These are phyloP conservation scores for Chymomyza fuscimana DNA, from an alignment of 2,888 invertebrate species.

Conservation along the genomic window DNA sequence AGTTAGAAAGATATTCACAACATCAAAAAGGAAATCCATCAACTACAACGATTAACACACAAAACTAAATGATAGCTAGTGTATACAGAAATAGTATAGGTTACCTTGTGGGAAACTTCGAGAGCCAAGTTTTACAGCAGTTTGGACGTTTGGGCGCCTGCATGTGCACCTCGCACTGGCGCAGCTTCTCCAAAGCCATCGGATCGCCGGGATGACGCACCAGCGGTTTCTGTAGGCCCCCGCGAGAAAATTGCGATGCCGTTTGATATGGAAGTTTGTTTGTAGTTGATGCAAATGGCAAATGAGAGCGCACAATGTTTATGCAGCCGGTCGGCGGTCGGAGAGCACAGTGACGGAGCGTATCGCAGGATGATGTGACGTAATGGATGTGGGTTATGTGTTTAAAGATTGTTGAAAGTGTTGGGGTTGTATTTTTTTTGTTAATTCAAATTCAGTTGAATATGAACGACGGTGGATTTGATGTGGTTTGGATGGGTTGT, in stretches of 20 bases:
- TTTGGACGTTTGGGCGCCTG: slow-evolving; percentile 88
- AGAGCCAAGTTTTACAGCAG: slow-evolving; percentile 95
- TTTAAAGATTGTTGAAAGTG: slow-evolving; percentile 47
- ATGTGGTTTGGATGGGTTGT: no score
- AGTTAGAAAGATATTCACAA: slow-evolving; percentile 76
- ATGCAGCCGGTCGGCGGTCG: slow-evolving; percentile 27
- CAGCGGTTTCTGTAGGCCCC: slow-evolving; percentile 88
- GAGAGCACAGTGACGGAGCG: slow-evolving; percentile 8
- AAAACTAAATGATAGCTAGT: slow-evolving; percentile 45
- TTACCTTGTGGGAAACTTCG: slow-evolving; percentile 94
- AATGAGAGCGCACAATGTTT: slow-evolving; percentile 40
- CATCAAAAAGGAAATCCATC: slow-evolving; percentile 80
- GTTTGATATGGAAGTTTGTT: slow-evolving; percentile 71
- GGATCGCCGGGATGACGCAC: slow-evolving; percentile 90
- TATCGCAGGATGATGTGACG: slow-evolving; percentile 25
- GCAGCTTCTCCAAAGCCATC: slow-evolving; percentile 89
- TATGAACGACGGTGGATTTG: not conserved
- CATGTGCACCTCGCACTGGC: slow-evolving; percentile 95
- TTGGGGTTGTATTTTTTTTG: slow-evolving; percentile 47
- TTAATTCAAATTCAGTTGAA: slow-evolving; percentile 57
- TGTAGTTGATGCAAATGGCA: slow-evolving; percentile 51
- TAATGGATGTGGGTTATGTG: slow-evolving; percentile 52
- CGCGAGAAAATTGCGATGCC: slow-evolving; percentile 70
- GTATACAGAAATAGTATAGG: slow-evolving; percentile 17
- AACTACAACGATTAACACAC: slow-evolving; percentile 62